Base-by-base conservation (phyloP, 2,113 vertebrate species). In the Trochalopteron elliotii region DNA sequence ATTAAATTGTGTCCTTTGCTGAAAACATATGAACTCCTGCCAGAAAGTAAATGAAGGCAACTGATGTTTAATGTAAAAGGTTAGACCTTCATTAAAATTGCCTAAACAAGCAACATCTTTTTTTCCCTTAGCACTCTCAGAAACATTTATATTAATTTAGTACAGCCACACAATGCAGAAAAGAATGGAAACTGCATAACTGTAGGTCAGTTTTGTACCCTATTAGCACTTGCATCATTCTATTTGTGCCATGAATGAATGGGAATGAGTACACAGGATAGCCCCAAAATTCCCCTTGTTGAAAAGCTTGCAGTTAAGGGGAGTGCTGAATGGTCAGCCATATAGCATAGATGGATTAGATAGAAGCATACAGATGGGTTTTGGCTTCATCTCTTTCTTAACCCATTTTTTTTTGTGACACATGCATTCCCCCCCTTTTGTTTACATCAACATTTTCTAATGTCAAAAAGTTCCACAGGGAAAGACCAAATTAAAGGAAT, bases 1-100 rank as follows among this genome's bases (percentile, higher is more conserved):
- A 98, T 95, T 97, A 98, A 96, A 87, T 87, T 96, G 64, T 91
- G 77, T 97, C 96, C 90, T 97, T 95, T 96, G 90, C 92, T 96
- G 86, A 97, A 95, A 95, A 95, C 42, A 78, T 79, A 89, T 35
- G 55, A 98, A 96, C 57, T 79, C 7, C 77, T 96, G 94, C 97
- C 96, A 98, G 97, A 91, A 97, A 97, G 49, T 88, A 97, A 98
- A 97, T 96, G 61, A 98, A 97, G 89, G 85, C 88, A 97, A 97
- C 77, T 93, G 96, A 96, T 97, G 90, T 92, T 97, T 97, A 97
- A 96, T 89, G 71, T 89, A 94, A 97, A 98, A 97, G 86, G 90
- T 96, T 95, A 97, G 91, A 95, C 52, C 72, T 95, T 94, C 90
- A 88, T 95, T 97, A 96, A 87, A 96, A 96, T 63, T 85, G 78